Conservation (phyloP, 1,140 invertebrate genomes). For the Calliopsis andreniformis region DNA sequence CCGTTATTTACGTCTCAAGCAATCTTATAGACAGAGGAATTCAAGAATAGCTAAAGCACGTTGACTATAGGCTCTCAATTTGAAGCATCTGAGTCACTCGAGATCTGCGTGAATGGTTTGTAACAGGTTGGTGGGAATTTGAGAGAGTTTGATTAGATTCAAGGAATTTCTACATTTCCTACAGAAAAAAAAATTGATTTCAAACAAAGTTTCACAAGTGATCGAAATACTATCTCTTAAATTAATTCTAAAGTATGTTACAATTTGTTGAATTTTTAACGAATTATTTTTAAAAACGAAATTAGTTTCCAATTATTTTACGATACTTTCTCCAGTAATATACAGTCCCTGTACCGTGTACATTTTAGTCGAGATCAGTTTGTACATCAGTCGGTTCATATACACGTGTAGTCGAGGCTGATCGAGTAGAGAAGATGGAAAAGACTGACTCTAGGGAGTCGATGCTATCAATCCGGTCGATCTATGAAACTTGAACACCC, state of each 20-base stretch:
- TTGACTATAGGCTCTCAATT: no score
- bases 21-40: not conserved
- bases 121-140: no score
- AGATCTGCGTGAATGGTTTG: no score
- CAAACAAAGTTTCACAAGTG: no score
- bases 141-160: no score
- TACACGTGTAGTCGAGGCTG: slow-evolving; percentile 62
- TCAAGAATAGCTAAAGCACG: not conserved
- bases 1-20: not conserved
- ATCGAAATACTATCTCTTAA: no score
- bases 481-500: slow-evolving; percentile 72
- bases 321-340: not conserved
- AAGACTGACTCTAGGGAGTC: slow-evolving; percentile 73
- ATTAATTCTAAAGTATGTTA: no score
- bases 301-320: no score
- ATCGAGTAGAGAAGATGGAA: slow-evolving; percentile 68
- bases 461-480: slow-evolving; percentile 68
- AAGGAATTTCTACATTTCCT: no score
- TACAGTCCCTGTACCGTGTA: not conserved
- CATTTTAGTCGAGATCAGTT: slow-evolving; percentile 52
- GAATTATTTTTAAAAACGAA: no score
- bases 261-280: not conserved
- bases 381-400: slow-evolving; percentile 50
- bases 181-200: no score
- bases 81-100: no score